A percentile compares a stretch with the other conserved stretches of the same genome.
These are phyloP conservation scores for Micromussa lordhowensis DNA, from an alignment of 92 coral and sea anemone species.

Conservation along the genomic window DNA sequence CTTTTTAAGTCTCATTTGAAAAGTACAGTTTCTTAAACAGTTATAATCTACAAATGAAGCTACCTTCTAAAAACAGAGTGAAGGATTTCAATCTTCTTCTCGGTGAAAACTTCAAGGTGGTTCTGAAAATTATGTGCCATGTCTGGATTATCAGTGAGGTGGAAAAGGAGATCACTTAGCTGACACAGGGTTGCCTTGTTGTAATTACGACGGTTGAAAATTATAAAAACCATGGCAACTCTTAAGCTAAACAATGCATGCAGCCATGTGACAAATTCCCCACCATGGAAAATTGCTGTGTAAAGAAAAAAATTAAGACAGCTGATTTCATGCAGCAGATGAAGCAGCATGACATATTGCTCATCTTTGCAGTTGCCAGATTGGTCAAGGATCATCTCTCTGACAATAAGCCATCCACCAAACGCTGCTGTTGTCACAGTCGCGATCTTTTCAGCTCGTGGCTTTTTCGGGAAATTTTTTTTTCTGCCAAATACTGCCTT, in stretches of 20 bases:
- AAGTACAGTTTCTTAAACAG: too few relatives aligned
- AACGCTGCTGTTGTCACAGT: slow-evolving; percentile 22
- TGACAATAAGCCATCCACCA: slow-evolving; percentile 47
- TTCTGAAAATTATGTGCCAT: slow-evolving; percentile 22
- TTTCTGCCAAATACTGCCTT: slow-evolving; percentile 43
- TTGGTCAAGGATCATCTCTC: slow-evolving; percentile 32
- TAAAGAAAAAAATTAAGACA: slow-evolving; percentile 29
- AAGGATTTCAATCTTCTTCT: slow-evolving; percentile 50
- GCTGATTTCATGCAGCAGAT: slow-evolving; percentile 45
- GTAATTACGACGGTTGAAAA: slow-evolving; percentile 37
- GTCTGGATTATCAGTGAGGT: slow-evolving; percentile 46
- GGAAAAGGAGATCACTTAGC: slow-evolving; percentile 49
- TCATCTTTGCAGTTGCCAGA: slow-evolving; percentile 49
- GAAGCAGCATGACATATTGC: slow-evolving; percentile 14
- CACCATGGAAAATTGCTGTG: slow-evolving; percentile 10
- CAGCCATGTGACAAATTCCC: slow-evolving; percentile 11
- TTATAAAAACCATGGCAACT: slow-evolving; percentile 43
- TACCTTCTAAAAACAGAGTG: background rate
- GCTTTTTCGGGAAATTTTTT: background rate
- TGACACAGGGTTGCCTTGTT: slow-evolving; percentile 44
- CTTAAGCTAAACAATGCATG: slow-evolving; percentile 22
- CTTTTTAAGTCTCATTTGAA: background rate
- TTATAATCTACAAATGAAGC: too few relatives aligned
- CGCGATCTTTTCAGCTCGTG: background rate
- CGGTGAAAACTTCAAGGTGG: slow-evolving; percentile 16